A percentile compares a stretch with the other conserved stretches of the same genome.
Conservation (phyloP, 2,888 invertebrate species). For the Conchocele bisecta region DNA sequence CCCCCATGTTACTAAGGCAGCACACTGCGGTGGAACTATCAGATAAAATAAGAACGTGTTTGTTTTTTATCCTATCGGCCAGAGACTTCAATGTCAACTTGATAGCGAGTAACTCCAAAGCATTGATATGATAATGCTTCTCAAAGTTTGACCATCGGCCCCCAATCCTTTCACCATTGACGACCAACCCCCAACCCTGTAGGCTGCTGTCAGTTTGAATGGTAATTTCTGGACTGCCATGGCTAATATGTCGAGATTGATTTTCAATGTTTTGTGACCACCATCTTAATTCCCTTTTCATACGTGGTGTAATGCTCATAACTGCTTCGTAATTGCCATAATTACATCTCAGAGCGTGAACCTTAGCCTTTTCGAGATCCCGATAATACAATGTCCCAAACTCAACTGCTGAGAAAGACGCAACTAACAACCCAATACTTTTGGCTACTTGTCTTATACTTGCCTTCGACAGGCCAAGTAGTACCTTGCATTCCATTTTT, state of each 20-base stretch:
- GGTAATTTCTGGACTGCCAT: background rate
- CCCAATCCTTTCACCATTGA: background rate
- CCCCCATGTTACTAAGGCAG: no score
- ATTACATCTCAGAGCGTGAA: background rate
- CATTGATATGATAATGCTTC: no score
- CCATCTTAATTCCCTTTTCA: constrained; percentile 4
- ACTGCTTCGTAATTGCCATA: constrained; percentile 23
- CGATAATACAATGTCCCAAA: constrained; percentile 25
- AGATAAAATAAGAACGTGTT: no score
- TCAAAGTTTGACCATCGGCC: background rate
- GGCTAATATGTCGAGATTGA: background rate
- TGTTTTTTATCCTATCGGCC: no score
- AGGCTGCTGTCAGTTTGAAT: background rate
- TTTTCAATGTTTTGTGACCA: background rate
- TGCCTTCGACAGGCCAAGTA: background rate
- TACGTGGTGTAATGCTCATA: background rate
- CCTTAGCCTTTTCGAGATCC: constrained; percentile 21
- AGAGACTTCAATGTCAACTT: no score
- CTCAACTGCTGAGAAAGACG: constrained; percentile 34
- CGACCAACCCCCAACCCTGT: background rate
- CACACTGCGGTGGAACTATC: no score
- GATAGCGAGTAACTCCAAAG: no score
- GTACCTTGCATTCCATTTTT: background rate
- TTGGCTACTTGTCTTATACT: constrained; percentile 22
- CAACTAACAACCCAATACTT: constrained; percentile 24